phyloP scores from a whole-genome alignment of 1,140 invertebrate species.

The Drosophila guanche region DNA sequence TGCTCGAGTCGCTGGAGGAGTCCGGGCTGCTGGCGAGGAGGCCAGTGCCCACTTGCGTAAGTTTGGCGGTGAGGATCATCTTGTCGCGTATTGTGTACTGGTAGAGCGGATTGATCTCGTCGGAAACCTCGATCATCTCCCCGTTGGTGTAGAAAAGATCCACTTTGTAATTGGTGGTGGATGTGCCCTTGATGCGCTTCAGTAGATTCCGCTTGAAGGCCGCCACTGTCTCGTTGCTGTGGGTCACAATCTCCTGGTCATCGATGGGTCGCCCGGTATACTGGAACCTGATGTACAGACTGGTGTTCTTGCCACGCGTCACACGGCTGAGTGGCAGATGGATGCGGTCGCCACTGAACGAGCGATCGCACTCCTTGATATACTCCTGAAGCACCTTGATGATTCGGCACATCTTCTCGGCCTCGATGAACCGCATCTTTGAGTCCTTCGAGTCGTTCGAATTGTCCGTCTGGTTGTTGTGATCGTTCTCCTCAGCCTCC shows the following conservation, averaged over 20 bases:
- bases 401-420: slow-evolving; percentile 96
- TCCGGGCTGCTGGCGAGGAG: slow-evolving; percentile 93
- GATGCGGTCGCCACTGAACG: slow-evolving; percentile 94
- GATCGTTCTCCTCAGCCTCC: slow-evolving; percentile 45
- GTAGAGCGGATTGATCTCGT: slow-evolving; percentile 94
- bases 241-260: slow-evolving; percentile 96
- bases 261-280: slow-evolving; percentile 95
- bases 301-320: slow-evolving; percentile 94
- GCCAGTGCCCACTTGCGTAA: slow-evolving; percentile 91
- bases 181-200: slow-evolving; percentile 88
- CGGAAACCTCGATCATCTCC: slow-evolving; percentile 93
- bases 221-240: slow-evolving; percentile 93
- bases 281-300: slow-evolving; percentile 94
- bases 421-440: slow-evolving; percentile 86
- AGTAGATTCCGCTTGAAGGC: slow-evolving; percentile 87
- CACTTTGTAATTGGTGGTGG: slow-evolving; percentile 90
- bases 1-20: slow-evolving; percentile 85
- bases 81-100: slow-evolving; percentile 95
- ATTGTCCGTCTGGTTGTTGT: slow-evolving; percentile 72
- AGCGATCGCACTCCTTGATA: slow-evolving; percentile 96
- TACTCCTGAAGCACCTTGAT: slow-evolving; percentile 98
- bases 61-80: slow-evolving; percentile 95
- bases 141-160: slow-evolving; percentile 94
- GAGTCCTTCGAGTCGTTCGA: slow-evolving; percentile 73
- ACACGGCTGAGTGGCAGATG: slow-evolving; percentile 88